These are phyloP conservation scores for Stichopus horrens DNA, from an alignment of 53 echinoderm and acorn worm species.

Conservation along the genomic window DNA sequence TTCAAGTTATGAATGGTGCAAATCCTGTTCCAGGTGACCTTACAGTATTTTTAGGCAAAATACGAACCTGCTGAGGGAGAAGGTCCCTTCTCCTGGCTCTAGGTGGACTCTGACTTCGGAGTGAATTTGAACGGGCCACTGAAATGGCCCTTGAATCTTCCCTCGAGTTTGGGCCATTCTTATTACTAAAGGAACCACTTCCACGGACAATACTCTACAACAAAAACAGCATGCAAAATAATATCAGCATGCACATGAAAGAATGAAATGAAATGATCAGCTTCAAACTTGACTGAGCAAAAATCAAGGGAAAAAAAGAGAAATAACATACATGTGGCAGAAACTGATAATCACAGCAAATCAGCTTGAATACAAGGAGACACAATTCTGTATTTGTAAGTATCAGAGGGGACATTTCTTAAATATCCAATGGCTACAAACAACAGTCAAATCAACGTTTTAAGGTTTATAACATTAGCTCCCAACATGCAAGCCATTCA, in stretches of 20 bases:
- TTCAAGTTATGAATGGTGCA: too few relatives aligned
- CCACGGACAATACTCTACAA: conserved; percentile 77
- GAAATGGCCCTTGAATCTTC: conserved; percentile 70
- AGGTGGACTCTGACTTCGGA: conserved; percentile 75
- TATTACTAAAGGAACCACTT: conserved; percentile 53
- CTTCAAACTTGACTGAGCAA: not conserved
- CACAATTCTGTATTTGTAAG: too few relatives aligned
- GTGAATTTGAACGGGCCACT: conserved; percentile 91
- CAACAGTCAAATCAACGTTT: too few relatives aligned
- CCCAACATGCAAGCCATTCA: too few relatives aligned
- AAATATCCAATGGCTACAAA: too few relatives aligned
- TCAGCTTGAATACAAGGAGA: too few relatives aligned
- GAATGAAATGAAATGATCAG: not conserved
- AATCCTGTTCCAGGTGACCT: too few relatives aligned
- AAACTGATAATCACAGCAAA: not conserved
- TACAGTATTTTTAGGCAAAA: not conserved
- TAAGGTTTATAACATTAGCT: too few relatives aligned
- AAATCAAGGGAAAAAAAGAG: not conserved
- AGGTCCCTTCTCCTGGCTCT: conserved; percentile 56
- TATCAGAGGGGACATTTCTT: too few relatives aligned
- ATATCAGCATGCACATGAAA: not conserved
- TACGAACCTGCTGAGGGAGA: conserved; percentile 35
- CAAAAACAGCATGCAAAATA: conserved; percentile 20
- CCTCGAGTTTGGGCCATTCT: conserved; percentile 53
- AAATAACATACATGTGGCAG: not conserved